Base-by-base conservation (phyloP, 2,113 vertebrate species). In the Gracilinanus agilis region DNA sequence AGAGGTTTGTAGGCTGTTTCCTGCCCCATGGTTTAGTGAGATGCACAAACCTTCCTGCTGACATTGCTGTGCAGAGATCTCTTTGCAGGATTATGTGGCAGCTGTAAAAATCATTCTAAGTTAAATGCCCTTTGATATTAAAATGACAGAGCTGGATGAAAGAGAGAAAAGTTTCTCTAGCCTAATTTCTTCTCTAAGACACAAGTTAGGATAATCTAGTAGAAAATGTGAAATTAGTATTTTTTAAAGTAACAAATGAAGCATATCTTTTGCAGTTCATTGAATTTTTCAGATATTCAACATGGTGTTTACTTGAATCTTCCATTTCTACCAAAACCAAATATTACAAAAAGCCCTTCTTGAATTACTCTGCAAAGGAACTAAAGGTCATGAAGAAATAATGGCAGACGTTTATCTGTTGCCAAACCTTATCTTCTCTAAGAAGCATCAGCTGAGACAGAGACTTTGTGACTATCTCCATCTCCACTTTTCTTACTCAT, bases 71-170 rank as follows among this genome's bases (percentile, higher is more conserved):
- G 88, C 92, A 96, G 97, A 97, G 94, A 96, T 94, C 96, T 91
- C 67, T 94, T 55, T 88, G 89, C 83, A 89, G 92, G 94, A 96
- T 97, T 96, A 95, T 92, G 95, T 54, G 40, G 93, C 55, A 40
- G 96, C 96, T 91, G 83, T 90, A 94, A 96, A 96, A 96, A 90
- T 92, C 92, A 96, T 97, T 97, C 97, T 89, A 93, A 93, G 96
- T 96, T 93, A 93, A 97, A 95, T 95, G 92, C 93, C 88, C 92
- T 95, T 95, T 90, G 54, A 92, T 90, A 93, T 95, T 91, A 96
- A 95, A 94, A 92, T 92, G 55, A 92, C 40, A 93, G 95, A 95
- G 56, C 90, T 61, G 4, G 49, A 44, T 93, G 92, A 88, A 95
- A 91, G 8, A 53, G 40, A 90, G 21, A 4, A 44, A 61, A 24